These are phyloP conservation scores for Gyps fulvus DNA, from an alignment of 2,113 vertebrate species.

Conservation along the genomic window DNA sequence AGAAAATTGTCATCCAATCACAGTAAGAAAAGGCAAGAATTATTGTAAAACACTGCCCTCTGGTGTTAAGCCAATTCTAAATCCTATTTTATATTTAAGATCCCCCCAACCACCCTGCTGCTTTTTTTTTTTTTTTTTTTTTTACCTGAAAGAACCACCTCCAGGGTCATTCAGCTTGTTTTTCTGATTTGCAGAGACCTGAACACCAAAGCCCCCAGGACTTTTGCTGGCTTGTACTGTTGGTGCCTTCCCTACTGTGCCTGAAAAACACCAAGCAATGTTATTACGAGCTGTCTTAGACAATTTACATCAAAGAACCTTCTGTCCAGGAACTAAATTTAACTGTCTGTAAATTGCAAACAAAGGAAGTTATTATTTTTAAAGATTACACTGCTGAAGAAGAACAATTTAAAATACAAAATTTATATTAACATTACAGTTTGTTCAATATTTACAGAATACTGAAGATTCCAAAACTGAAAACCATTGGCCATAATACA, in stretches of 20 bases:
- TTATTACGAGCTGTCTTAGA: conserved; percentile 77
- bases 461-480: not conserved
- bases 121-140: conserved; percentile 3
- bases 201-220: conserved; percentile 76
- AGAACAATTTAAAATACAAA: conserved; percentile 20
- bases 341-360: conserved; percentile 72
- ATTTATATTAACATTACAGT: not conserved
- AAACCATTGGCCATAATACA: not conserved
- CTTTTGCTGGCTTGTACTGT: conserved; percentile 78
- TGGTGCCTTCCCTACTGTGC: conserved; percentile 79
- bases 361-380: conserved; percentile 61
- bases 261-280: conserved; percentile 78
- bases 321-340: conserved; percentile 78
- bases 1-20: not conserved
- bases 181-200: conserved; percentile 87
- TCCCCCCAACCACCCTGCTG: not conserved
- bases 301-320: conserved; percentile 77
- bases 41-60: conserved; percentile 88
- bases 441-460: conserved; percentile 20
- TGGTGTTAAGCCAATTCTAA: conserved; percentile 71
- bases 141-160: conserved; percentile 86
- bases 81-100: not conserved
- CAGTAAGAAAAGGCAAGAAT: conserved; percentile 19
- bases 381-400: conserved; percentile 23
- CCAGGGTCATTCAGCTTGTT: conserved; percentile 85